phyloP scores from a whole-genome alignment of 1,140 invertebrate species.

The Neoseiulus cucumeris region DNA sequence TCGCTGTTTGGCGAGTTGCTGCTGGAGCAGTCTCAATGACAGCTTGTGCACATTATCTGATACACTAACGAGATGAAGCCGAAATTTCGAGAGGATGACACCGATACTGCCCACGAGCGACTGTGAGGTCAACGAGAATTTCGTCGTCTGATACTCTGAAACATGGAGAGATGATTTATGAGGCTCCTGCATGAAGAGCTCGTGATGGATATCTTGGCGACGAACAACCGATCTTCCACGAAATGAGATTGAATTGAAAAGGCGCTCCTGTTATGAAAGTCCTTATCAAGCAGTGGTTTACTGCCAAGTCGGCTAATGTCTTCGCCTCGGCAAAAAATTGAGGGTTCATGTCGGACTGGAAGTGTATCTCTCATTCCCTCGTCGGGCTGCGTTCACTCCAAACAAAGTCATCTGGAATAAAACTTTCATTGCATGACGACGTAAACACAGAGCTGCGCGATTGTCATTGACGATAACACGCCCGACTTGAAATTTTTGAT shows the following conservation, averaged over 20 bases:
- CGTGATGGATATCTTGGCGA: too few species aligned
- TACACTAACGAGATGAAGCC: background rate
- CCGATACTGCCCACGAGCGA: background rate
- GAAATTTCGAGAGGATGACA: background rate
- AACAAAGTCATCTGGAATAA: background rate
- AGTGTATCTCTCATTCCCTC: background rate
- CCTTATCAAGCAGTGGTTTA: background rate
- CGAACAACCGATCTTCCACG: too few species aligned
- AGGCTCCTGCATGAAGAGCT: too few species aligned
- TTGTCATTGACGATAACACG: too few species aligned
- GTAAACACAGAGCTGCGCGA: too few species aligned
- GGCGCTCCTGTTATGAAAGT: background rate
- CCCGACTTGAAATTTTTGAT: too few species aligned
- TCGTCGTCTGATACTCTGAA: background rate
- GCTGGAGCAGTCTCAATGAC: background rate
- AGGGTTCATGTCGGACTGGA: background rate
- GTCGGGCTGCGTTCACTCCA: background rate
- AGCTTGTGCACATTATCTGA: background rate
- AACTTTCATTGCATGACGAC: too few species aligned
- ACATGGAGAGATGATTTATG: too few species aligned
- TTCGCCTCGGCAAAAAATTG: background rate
- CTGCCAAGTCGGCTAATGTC: background rate
- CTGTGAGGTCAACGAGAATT: background rate
- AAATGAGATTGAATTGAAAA: too few species aligned
- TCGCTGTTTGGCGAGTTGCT: background rate